A percentile compares a stretch with the other conserved stretches of the same genome.
These are phyloP conservation scores for Heliconius congener DNA, from an alignment of 1,140 invertebrate genomes.

Conservation along the genomic window DNA sequence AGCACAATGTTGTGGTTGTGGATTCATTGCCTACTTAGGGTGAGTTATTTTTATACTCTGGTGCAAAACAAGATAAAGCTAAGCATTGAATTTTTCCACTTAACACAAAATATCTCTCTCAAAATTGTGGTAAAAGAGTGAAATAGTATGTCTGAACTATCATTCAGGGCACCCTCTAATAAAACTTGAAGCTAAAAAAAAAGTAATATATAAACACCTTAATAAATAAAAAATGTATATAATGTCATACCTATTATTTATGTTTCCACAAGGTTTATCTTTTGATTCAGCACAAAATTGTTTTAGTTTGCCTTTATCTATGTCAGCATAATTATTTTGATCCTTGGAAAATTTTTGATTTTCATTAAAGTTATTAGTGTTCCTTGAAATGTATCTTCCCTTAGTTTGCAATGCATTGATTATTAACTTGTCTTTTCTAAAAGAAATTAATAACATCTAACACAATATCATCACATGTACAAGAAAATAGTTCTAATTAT, in stretches of 20 bases:
- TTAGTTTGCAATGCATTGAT: slow-evolving; percentile 43
- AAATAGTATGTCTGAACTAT: no score
- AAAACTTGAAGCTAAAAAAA: not conserved
- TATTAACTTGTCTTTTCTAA: slow-evolving; percentile 57
- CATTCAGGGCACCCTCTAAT: not conserved
- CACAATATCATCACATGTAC: not conserved
- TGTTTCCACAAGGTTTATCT: not conserved
- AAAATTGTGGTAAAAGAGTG: no score
- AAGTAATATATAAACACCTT: no score
- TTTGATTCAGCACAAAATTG: not conserved
- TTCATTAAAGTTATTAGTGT: slow-evolving; percentile 21
- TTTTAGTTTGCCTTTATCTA: slow-evolving; percentile 12
- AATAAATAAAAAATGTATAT: not conserved
- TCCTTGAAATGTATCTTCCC: slow-evolving; percentile 25
- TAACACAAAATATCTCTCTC: no score
- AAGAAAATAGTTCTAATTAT: no score
- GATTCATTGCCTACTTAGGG: no score
- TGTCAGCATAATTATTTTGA: slow-evolving; percentile 6
- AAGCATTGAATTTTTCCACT: no score
- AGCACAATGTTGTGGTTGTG: no score
- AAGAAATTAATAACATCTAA: slow-evolving; percentile 14
- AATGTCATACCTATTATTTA: slow-evolving; percentile 1
- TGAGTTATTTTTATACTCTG: no score
- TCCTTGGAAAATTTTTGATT: slow-evolving; percentile 14
- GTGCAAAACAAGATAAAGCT: no score